Base-by-base conservation (phyloP, 2,113 vertebrate species). In the Mustela nigripes region DNA sequence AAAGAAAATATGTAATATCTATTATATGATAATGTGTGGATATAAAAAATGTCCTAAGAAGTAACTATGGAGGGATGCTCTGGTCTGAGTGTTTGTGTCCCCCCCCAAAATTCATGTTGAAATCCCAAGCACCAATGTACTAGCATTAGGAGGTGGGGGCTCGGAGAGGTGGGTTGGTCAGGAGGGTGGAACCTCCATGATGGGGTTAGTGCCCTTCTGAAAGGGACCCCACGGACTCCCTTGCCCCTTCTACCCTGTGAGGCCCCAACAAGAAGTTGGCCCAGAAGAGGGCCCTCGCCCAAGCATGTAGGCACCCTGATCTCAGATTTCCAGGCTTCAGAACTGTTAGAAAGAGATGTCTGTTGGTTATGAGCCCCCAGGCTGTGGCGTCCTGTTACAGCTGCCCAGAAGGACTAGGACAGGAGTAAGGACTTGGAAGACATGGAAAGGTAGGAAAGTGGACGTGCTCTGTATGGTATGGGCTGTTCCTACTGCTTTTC, bases 391-490 rank as follows among this genome's bases (percentile, higher is more conserved):
- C 8, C 45, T 3, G 28, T 74, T 22, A 12, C 9, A 21, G 67
- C 78, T 15, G n/a, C 45, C 26, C 4, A 2, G 33, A 62, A 26
- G 42, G 53, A 26, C 83, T 18, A n/a, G 67, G 33, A n/a, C 48
- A 65, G 50, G 19, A 19, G 14, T 26, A 16, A 28, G 6, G 11
- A 9, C 86, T 19, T 11, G 60, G 39, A 62, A 71, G n/a, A 76
- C 10, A 62, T 16, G 42, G 26, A 73, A 2, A 63, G 19, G 18
- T 1, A 50, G 80, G 7, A 6, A 24, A 15, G 8, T 12, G 2
- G 7, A 0, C 7, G 28, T 26, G 36, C 11, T 16, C 0, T 14
- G 45, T 18, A 48, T 31, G 74, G 11, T 10, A 16, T 15, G 16
- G 50, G 11, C 1, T 12, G 9, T 1, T 3, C 65, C 24, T 28